Percentiles rank a stretch among this genome's conserved stretches.
Conservation (phyloP, 2,888 invertebrate genomes). For the Bugula neritina region DNA sequence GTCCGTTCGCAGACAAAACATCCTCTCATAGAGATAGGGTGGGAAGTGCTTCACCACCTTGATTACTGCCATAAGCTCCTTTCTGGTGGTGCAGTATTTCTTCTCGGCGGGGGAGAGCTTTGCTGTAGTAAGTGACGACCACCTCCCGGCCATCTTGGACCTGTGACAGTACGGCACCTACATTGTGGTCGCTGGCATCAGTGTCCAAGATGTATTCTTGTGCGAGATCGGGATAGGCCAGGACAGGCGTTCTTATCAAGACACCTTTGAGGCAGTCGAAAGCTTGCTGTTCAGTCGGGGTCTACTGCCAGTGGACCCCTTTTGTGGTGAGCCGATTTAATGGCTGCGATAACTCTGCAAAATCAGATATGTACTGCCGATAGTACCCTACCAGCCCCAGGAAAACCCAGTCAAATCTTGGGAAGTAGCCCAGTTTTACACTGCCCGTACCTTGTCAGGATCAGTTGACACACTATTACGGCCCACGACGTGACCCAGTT, state of each 20-base stretch:
- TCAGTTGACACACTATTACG: constrained; percentile 27
- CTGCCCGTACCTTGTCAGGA: constrained; percentile 19
- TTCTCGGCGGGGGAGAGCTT: neutral
- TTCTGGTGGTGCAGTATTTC: neutral
- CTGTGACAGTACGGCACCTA: constrained; percentile 24
- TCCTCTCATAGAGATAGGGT: constrained; percentile 2
- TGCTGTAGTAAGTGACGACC: constrained; percentile 6
- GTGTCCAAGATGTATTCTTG: neutral
- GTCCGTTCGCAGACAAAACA: constrained; percentile 3
- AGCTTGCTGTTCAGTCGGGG: neutral
- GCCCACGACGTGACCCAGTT: constrained; percentile 27
- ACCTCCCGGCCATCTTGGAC: constrained; percentile 15
- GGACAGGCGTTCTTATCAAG: neutral
- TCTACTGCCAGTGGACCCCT: neutral
- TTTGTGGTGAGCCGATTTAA: constrained; percentile 23
- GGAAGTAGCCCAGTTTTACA: neutral
- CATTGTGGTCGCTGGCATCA: constrained; percentile 17
- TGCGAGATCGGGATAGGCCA: neutral
- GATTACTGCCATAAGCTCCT: constrained; percentile 2
- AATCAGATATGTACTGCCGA: constrained; percentile 21
- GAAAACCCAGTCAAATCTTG: neutral
- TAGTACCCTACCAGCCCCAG: constrained; percentile 1
- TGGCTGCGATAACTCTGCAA: constrained; percentile 25
- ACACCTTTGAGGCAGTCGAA: neutral
- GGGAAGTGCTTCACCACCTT: constrained; percentile 4